A percentile compares a stretch with the other conserved stretches of the same genome.
Conservation (phyloP, 2,113 vertebrate species). For the Puffinus mauretanicus region DNA sequence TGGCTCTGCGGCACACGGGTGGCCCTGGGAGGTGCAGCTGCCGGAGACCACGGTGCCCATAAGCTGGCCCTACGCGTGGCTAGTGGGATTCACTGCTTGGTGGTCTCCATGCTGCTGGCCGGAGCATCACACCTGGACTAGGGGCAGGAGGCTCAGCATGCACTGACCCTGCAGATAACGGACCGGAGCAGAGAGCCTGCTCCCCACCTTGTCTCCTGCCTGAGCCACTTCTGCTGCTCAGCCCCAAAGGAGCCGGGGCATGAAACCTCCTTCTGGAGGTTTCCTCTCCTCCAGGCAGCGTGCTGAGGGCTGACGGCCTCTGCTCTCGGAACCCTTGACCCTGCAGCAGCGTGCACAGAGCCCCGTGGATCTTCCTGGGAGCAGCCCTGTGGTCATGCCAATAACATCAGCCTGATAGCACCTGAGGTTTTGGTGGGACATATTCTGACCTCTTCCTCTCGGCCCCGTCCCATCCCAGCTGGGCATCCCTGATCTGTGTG, state of each 20-base stretch:
- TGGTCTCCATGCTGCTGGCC: not conserved
- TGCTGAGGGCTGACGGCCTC: not conserved
- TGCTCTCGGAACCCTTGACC: not conserved
- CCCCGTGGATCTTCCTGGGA: rapidly evolving
- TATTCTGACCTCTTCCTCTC: not conserved
- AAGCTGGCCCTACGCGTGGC: not conserved
- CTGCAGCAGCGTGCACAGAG: not conserved
- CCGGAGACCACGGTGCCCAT: rapidly evolving
- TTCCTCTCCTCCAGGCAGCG: rapidly evolving
- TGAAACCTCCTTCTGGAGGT: not conserved
- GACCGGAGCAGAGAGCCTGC: not conserved
- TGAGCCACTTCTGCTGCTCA: not conserved
- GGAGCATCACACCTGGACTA: not conserved
- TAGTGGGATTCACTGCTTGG: not conserved
- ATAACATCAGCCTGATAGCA: not conserved
- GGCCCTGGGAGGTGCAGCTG: not conserved
- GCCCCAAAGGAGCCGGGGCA: not conserved
- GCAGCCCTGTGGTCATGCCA: not conserved
- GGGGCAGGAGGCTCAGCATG: not conserved
- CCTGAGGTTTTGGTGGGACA: not conserved
- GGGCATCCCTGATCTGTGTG: not conserved
- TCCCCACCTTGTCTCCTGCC: not conserved
- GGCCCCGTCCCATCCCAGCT: not conserved
- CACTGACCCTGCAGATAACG: rapidly evolving
- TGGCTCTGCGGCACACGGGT: not conserved